Percentiles rank a stretch among this genome's conserved stretches.
These are phyloP conservation scores for Poeciliopsis retropinna DNA, from an alignment of 2,113 vertebrate genomes.

Conservation along the genomic window DNA sequence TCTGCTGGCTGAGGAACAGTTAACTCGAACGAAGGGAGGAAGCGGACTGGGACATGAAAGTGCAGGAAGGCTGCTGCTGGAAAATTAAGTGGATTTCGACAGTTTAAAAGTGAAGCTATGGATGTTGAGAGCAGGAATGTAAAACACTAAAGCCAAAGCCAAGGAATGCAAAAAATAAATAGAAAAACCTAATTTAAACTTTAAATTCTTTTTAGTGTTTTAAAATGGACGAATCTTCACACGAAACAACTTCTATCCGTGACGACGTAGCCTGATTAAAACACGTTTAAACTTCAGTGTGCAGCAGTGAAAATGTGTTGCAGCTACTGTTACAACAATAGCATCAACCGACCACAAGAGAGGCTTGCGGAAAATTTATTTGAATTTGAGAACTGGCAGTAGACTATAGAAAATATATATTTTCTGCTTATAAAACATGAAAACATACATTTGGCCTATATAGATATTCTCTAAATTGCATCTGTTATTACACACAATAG, in stretches of 20 bases:
- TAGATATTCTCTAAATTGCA: slow-evolving; percentile 35
- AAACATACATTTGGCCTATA: slow-evolving; percentile 67
- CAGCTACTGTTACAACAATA: slow-evolving; percentile 5
- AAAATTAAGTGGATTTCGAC: background rate
- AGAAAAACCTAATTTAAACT: background rate
- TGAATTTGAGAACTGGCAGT: slow-evolving; percentile 89
- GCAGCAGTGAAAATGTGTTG: background rate
- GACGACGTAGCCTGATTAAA: background rate
- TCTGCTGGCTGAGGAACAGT: slow-evolving; percentile 16
- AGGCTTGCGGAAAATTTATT: slow-evolving; percentile 90
- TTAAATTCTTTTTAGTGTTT: background rate
- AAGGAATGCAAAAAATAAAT: background rate
- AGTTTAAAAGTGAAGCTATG: background rate
- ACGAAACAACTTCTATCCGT: background rate
- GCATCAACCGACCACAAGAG: slow-evolving; percentile 64
- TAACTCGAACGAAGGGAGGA: background rate
- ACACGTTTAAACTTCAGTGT: background rate
- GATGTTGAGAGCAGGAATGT: background rate
- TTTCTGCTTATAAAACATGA: slow-evolving; percentile 76
- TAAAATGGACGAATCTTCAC: background rate
- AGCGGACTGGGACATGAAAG: too few species aligned
- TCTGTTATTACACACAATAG: slow-evolving; percentile 49
- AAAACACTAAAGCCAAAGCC: background rate
- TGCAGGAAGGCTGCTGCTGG: background rate
- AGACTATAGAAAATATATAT: slow-evolving; percentile 87